Evolutionary conservation across 2,113 vertebrate species (phyloP).

Genomic region (Cynopterus brachyotis): DNA sequence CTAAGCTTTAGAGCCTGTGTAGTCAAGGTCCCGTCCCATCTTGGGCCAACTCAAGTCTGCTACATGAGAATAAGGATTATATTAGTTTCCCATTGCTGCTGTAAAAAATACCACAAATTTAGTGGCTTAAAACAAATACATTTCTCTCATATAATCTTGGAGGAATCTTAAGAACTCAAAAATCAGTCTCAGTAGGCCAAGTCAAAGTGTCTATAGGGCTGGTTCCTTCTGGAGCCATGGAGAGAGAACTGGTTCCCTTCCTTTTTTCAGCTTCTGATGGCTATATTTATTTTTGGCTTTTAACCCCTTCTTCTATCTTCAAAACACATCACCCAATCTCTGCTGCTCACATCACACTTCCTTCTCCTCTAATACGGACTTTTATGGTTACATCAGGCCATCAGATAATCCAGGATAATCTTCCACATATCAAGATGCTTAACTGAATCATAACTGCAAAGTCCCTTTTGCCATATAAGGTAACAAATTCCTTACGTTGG

Average conservation of each 20-base stretch:
- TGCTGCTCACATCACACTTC: not conserved
- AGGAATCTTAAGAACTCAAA: not conserved
- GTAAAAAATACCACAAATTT: not conserved
- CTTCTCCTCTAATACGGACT: not conserved
- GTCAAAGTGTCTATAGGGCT: not conserved
- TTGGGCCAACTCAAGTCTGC: not conserved
- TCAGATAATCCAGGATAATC: not conserved
- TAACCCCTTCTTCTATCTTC: not conserved
- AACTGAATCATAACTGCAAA: not conserved
- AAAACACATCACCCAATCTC: not conserved
- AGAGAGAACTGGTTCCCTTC: not conserved
- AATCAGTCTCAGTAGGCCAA: not conserved
- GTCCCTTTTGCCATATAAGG: not conserved
- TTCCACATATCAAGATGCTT: not conserved
- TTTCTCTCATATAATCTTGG: not conserved
- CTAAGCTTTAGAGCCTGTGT: not conserved
- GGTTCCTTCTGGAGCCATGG: not conserved
- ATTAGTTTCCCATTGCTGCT: not conserved
- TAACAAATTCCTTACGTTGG: not conserved
- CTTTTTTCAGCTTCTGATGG: not conserved
- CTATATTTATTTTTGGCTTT: not conserved
- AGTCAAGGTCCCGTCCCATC: not conserved
- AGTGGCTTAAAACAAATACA: not conserved
- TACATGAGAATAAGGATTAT: not conserved
- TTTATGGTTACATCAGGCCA: not conserved